Percentiles rank a stretch among this genome's conserved stretches.
Conservation (phyloP, 1,140 invertebrate species). For the Mycetomoellerius zeteki region DNA sequence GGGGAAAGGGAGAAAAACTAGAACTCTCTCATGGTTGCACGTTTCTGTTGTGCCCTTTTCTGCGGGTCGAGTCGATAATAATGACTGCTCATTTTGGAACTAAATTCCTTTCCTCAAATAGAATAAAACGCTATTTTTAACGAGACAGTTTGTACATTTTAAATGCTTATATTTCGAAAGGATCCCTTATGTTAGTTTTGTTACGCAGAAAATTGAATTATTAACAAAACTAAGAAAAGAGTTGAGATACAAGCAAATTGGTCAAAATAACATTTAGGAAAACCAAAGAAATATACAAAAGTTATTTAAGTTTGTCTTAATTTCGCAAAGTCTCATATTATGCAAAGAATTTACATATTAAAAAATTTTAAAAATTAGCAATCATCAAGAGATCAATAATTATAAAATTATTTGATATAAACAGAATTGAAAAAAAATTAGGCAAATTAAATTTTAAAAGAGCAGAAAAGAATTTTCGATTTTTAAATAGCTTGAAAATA, state of each 20-base stretch:
- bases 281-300: background rate
- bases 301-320: background rate
- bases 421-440: background rate
- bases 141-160: background rate
- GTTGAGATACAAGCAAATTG: background rate
- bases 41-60: slow-evolving; percentile 55
- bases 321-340: background rate
- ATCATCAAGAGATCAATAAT: background rate
- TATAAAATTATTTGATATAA: background rate
- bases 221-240: background rate
- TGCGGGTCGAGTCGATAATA: slow-evolving; percentile 74
- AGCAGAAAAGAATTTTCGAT: background rate
- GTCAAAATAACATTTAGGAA: background rate
- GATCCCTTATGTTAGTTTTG: too few species aligned
- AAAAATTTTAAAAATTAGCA: background rate
- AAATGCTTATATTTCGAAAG: background rate
- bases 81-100: slow-evolving; percentile 45
- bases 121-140: background rate
- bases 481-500: background rate
- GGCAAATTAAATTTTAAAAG: background rate
- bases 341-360: background rate
- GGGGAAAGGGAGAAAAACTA: slow-evolving; percentile 35
- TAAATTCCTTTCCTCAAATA: background rate
- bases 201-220: background rate
- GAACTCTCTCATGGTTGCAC: slow-evolving; percentile 27